phyloP scores from a whole-genome alignment of 2,888 invertebrate genomes.

The Gymnoscelis rufifasciata region DNA sequence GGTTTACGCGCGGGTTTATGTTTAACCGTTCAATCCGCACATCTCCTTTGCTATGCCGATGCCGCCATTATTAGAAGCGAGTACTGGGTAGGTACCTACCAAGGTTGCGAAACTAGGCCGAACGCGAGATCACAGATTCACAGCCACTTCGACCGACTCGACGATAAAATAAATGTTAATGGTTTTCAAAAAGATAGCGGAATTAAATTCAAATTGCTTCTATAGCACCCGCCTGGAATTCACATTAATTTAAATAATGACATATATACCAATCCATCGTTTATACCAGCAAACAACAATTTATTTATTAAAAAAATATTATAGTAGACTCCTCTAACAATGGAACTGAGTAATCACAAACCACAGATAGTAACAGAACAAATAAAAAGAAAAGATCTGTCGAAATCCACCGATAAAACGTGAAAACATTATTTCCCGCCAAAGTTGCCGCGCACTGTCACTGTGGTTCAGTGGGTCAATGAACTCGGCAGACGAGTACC shows the following conservation, averaged over 20 bases:
- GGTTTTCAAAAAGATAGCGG: slow-evolving; percentile 3
- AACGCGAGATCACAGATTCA: slow-evolving; percentile 51
- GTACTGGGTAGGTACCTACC: slow-evolving; percentile 45
- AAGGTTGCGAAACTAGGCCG: slow-evolving; percentile 70
- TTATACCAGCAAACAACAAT: too few relatives aligned
- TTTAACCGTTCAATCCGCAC: slow-evolving; percentile 48
- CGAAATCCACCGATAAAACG: background rate
- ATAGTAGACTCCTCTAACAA: too few relatives aligned
- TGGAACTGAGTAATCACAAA: too few relatives aligned
- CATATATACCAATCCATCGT: too few relatives aligned
- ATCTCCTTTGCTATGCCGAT: slow-evolving; percentile 47
- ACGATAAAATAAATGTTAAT: slow-evolving; percentile 10
- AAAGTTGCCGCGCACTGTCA: slow-evolving; percentile 23
- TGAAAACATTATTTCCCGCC: slow-evolving; percentile 15
- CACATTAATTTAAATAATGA: too few relatives aligned
- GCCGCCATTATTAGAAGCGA: slow-evolving; percentile 57
- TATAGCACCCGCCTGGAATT: too few relatives aligned
- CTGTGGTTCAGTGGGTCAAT: slow-evolving; percentile 68
- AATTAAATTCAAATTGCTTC: slow-evolving; percentile 1
- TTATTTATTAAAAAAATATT: too few relatives aligned
- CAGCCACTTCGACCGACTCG: slow-evolving; percentile 12
- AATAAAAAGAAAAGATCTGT: background rate
- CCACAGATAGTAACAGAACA: too few relatives aligned
- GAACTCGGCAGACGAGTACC: slow-evolving; percentile 53
- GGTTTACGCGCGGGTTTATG: too few relatives aligned